These are phyloP conservation scores for Taurulus bubalis DNA, from an alignment of 2,113 vertebrate species.

Conservation along the genomic window DNA sequence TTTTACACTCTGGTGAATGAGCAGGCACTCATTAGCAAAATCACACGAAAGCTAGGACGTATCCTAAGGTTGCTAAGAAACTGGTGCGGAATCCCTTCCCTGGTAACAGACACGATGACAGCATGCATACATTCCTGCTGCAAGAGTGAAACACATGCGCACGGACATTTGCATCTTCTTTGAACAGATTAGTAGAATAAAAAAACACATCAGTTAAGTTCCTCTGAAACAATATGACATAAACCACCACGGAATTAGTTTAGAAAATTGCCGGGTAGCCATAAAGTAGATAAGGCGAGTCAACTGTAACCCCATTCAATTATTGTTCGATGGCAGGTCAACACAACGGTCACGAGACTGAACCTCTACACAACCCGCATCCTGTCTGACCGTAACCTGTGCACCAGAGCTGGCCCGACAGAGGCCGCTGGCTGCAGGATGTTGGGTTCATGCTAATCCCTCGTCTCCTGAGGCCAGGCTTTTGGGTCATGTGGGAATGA, in stretches of 20 bases:
- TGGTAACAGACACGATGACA: slow-evolving; percentile 70
- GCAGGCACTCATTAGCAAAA: slow-evolving; percentile 77
- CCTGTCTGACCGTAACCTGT: slow-evolving; percentile 41
- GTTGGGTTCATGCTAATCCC: slow-evolving; percentile 76
- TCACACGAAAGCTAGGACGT: slow-evolving; percentile 73
- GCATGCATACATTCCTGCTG: slow-evolving; percentile 59
- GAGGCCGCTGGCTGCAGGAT: slow-evolving; percentile 66
- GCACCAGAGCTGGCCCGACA: slow-evolving; percentile 41
- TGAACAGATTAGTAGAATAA: slow-evolving; percentile 3
- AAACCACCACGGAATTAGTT: slow-evolving; percentile 11
- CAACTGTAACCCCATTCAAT: background rate
- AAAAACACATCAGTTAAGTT: slow-evolving; percentile 11
- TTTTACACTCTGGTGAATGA: slow-evolving; percentile 76
- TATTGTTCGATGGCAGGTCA: background rate
- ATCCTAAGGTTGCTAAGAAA: slow-evolving; percentile 82
- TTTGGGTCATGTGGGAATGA: slow-evolving; percentile 79
- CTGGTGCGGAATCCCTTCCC: slow-evolving; percentile 75
- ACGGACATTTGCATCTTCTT: slow-evolving; percentile 50
- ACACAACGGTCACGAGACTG: background rate
- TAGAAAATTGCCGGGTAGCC: background rate
- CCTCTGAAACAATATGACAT: slow-evolving; percentile 7
- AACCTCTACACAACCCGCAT: slow-evolving; percentile 21
- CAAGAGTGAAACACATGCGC: slow-evolving; percentile 44
- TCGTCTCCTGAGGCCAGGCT: slow-evolving; percentile 70
- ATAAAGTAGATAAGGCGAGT: background rate